These are phyloP conservation scores for Zootoca vivipara DNA, from an alignment of 2,113 vertebrate genomes.

Conservation along the genomic window DNA sequence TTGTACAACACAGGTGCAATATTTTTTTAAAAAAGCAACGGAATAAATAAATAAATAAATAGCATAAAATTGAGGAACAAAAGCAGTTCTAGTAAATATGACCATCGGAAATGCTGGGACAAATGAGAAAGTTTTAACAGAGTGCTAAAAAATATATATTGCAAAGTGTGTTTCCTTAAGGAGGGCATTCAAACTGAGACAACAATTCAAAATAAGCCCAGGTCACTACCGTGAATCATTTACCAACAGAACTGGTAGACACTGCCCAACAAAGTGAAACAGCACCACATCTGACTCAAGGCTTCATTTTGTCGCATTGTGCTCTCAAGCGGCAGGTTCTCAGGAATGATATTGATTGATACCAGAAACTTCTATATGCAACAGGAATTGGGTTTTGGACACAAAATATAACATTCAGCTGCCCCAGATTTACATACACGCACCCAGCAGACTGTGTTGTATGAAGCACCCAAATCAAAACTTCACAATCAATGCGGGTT, in stretches of 20 bases:
- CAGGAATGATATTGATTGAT: background rate
- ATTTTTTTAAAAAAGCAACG: too few species aligned
- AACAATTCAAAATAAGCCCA: background rate
- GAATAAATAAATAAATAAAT: too few species aligned
- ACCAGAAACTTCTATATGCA: background rate
- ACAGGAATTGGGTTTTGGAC: background rate
- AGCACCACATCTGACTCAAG: background rate
- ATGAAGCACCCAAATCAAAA: background rate
- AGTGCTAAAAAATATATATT: too few species aligned
- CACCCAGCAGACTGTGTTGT: background rate
- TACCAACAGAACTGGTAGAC: background rate
- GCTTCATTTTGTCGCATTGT: background rate
- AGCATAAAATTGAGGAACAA: too few species aligned
- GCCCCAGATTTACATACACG: background rate
- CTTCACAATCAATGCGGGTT: background rate
- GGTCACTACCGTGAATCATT: background rate
- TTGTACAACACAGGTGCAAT: background rate
- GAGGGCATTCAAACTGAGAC: background rate
- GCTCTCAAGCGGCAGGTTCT: background rate
- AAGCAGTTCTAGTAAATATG: too few species aligned
- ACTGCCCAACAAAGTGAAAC: background rate
- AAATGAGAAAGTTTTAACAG: too few species aligned
- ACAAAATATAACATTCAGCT: background rate
- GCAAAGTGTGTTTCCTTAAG: too few species aligned
- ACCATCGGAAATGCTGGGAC: too few species aligned